Evolutionary conservation across 2,797 vertebrate species (phyloP).

Genomic region (Cryptoprocta ferox): DNA sequence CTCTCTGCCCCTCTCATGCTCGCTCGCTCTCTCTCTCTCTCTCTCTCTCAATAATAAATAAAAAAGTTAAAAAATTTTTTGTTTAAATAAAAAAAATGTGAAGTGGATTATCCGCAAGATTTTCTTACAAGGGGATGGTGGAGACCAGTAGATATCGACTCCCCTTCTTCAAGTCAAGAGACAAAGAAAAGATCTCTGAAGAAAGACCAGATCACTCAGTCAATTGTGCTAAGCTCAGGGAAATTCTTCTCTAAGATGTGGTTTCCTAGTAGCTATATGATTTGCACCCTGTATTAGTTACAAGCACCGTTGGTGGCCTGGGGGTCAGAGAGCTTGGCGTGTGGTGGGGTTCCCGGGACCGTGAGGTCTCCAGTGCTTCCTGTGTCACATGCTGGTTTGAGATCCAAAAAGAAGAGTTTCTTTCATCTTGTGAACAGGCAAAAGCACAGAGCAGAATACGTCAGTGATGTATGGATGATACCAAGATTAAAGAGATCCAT

Average conservation of each 20-base stretch:
- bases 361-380: accelerated
- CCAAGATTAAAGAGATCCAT: background rate
- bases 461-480: background rate
- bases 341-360: accelerated
- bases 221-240: accelerated
- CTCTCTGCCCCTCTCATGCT: too few relatives aligned
- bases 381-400: accelerated
- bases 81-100: too few relatives aligned
- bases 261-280: background rate
- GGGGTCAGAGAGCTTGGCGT: background rate
- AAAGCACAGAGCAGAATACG: background rate
- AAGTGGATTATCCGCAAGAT: too few relatives aligned
- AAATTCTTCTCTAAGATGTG: too few relatives aligned
- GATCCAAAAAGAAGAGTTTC: background rate
- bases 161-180: background rate
- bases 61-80: too few relatives aligned
- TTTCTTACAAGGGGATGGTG: background rate
- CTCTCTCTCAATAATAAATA: too few relatives aligned
- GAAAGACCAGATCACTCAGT: accelerated
- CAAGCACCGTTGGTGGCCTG: too few relatives aligned
- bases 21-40: too few relatives aligned
- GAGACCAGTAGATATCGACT: accelerated
- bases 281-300: background rate
- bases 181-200: background rate
- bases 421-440: background rate